Conservation (phyloP, 1,140 invertebrate species). For the Drosophila trapezifrons region DNA sequence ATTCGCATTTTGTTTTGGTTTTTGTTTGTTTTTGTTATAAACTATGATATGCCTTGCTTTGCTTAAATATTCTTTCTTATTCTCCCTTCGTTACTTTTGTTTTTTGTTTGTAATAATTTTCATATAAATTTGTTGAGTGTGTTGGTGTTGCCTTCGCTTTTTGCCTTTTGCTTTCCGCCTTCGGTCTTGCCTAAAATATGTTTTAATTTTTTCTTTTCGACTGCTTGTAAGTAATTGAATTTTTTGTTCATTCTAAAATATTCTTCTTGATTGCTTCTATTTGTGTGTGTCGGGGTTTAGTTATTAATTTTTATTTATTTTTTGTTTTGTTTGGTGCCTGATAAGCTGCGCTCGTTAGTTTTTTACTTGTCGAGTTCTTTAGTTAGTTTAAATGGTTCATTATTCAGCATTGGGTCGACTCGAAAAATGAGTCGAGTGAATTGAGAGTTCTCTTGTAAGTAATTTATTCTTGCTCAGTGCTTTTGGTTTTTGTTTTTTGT, state of each 20-base stretch:
- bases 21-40: conserved; percentile 64
- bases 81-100: conserved; percentile 19
- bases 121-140: conserved; percentile 44
- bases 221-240: conserved; percentile 45
- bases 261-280: conserved; percentile 55
- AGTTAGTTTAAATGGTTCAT: conserved; percentile 48
- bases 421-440: conserved; percentile 61
- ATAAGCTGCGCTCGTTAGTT: conserved; percentile 64
- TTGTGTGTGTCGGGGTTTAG: conserved; percentile 12
- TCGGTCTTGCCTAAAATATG: conserved; percentile 70
- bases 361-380: conserved; percentile 47
- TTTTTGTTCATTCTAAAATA: conserved; percentile 64
- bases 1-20: conserved; percentile 23
- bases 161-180: conserved; percentile 21
- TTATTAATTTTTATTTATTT: conserved; percentile 55
- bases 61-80: conserved; percentile 76
- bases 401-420: conserved; percentile 74
- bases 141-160: conserved; percentile 1
- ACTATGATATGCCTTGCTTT: conserved; percentile 82
- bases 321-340: conserved; percentile 73
- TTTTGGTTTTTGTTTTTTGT: conserved; percentile 43
- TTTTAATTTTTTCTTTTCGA: conserved; percentile 32
- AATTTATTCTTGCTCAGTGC: conserved; percentile 64
- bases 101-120: conserved; percentile 42
- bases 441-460: conserved; percentile 56